Evolutionary conservation across 1,140 invertebrate species (phyloP), one percentile per base, ranked within the genome.

Genomic region (Leptinotarsa undecemlineata): DNA sequence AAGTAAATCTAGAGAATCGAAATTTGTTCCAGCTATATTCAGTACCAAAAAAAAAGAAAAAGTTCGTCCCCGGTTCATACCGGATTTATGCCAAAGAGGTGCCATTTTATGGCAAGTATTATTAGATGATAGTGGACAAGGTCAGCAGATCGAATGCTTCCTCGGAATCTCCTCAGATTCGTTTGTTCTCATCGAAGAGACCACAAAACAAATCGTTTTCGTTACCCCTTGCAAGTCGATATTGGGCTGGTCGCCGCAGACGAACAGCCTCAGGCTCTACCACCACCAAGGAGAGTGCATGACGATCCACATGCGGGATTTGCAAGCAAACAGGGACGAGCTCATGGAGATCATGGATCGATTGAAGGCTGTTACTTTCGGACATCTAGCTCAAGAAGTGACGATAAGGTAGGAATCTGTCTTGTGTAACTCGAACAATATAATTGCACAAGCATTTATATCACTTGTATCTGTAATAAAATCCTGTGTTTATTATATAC

Each of bases 131-230:
- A 89, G 88, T 77, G 91, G 91, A 63, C 90, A 90, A 81, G 88
- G 90, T 20, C 89, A 89, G 3, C 84, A 91, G 74, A 86, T 94
- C 14, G 93, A 96, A 75, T 95, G 94, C 83, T 92, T 95, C 74
- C 87, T 98, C 71, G 96, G 94, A 1, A 92, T 98, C 72, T 96
- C 95, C 20, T 88, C 92, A 14, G 96, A 98, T 81, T 94, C 92
- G 1, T 87, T 98, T 63, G 95, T 97, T 23, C 85, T 98, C 14
- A 90, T 98, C 61, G 96, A 98, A 85, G 92, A 96, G 81, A 88
- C 87, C 69, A 91, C 92, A 1, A 88, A 93, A 71, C 93, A 96
- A 84, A 93, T 96, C 26, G 90, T 98, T 13, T 96, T 97, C 79
- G 94, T 95, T 14, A 89, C 95, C 19, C 94, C 96, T 0, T 95